These are phyloP conservation scores for Malurus leucopterus DNA, from an alignment of 2,797 vertebrate genomes.

Conservation along the genomic window DNA sequence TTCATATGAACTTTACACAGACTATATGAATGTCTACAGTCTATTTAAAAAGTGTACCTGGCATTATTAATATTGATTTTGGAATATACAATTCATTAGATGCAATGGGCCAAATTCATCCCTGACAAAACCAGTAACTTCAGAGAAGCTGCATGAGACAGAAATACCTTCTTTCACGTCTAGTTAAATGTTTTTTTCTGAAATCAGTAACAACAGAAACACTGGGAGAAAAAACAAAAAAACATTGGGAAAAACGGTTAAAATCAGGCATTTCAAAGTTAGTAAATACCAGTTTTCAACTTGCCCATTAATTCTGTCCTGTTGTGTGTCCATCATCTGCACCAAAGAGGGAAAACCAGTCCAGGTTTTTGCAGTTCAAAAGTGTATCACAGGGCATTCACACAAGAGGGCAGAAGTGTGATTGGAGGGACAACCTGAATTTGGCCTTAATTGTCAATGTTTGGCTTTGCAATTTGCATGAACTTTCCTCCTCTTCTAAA, in stretches of 20 bases:
- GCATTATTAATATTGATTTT: constrained; percentile 55
- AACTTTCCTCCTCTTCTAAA: constrained; percentile 7
- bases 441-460: neutral
- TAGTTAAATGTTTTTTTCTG: neutral
- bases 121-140: neutral
- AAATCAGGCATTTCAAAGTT: neutral
- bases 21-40: neutral
- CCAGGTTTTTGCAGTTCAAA: neutral
- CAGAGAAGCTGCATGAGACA: neutral
- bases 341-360: neutral
- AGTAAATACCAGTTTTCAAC: neutral
- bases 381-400: constrained; percentile 40
- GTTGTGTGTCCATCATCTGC: neutral
- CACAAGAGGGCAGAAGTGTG: constrained; percentile 48
- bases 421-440: constrained; percentile 21
- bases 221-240: neutral
- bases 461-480: constrained; percentile 6
- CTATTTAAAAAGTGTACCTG: neutral
- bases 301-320: neutral
- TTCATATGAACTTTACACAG: constrained; percentile 45
- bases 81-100: constrained; percentile 27
- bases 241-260: neutral
- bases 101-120: neutral
- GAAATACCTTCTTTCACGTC: neutral
- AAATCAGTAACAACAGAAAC: neutral